Conservation (phyloP, 2,888 invertebrate genomes). For the Callosobruchus maculatus region DNA sequence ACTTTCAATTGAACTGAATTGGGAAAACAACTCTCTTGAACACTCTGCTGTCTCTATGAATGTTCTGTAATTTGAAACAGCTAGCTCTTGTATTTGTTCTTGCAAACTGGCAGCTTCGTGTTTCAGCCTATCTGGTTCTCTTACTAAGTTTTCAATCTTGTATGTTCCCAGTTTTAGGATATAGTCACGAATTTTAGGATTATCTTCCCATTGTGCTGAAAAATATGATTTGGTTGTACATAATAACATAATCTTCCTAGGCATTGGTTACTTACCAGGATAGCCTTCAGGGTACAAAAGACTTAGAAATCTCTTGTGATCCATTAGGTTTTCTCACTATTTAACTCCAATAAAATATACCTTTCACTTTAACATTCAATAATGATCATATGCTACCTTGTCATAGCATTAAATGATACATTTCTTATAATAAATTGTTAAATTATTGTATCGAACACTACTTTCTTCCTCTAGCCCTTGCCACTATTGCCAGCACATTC, state of each 20-base stretch:
- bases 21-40: constrained; percentile 78
- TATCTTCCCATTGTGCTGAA: constrained; percentile 49
- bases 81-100: constrained; percentile 87
- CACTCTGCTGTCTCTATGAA: constrained; percentile 94
- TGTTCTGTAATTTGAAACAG: constrained; percentile 90
- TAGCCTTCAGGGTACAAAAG: constrained; percentile 52
- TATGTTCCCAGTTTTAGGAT: constrained; percentile 78
- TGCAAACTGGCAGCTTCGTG: constrained; percentile 76
- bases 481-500: too few species aligned
- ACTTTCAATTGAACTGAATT: constrained; percentile 71
- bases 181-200: constrained; percentile 65
- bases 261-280: constrained; percentile 42
- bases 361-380: too few species aligned
- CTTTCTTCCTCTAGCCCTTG: too few species aligned
- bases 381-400: too few species aligned
- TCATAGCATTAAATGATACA: too few species aligned
- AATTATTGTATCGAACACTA: too few species aligned
- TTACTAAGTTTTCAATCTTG: constrained; percentile 79
- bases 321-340: neutral
- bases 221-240: constrained; percentile 1
- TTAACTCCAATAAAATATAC: too few species aligned
- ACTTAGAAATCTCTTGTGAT: constrained; percentile 48
- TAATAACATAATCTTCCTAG: neutral
- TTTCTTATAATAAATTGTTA: too few species aligned
- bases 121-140: constrained; percentile 76